Evolutionary conservation across 2,888 invertebrate species (phyloP), one percentile per base, ranked within the genome.

Genomic region (Drosophila atripex): DNA sequence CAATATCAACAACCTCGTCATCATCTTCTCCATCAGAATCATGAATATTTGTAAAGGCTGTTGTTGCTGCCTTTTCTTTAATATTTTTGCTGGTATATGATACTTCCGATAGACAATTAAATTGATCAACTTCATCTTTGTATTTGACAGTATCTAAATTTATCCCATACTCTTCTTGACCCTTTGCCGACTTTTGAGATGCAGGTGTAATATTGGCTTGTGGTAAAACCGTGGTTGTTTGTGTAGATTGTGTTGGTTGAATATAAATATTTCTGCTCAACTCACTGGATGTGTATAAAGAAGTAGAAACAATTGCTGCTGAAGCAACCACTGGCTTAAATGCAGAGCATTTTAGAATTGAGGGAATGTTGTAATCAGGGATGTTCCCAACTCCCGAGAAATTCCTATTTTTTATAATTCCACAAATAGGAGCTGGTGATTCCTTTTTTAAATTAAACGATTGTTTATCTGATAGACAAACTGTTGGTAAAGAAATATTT

Each of bases 1-100:
- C 97, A 75, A 97, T 96, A 88, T 97, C 97, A 11, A 97, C 96
- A 76, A 95, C 94, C 89, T 96, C 96, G 82, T 97, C 90, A 14
- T 85, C 85, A 16, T 82, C 83, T 5, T 77, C 74, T 4, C 70
- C 76, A 23, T 70, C 65, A 12, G 43, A 57, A 9, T 23, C 14
- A 39, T 59, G 55, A 9, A 30, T 50, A 8, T 43, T 23, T 39
- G 21, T 23, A 6, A 54, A 18, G 12, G 38, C 30, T 12, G 43
- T 57, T 12, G 32, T 18, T 7, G 59, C 14, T 21, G 55, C 18
- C 18, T 46, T 73, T 21, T 52, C 61, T 7, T 46, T 30, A 28
- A 30, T 30, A 21, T 59, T 52, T 25, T 30, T 50, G 9, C n/a
- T 45, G 8, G 7, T 18, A 7, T 35, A 35, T 21, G 49, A n/a